Evolutionary conservation across 2,113 vertebrate genomes (phyloP), one percentile per base, ranked within the genome.

Genomic region (Terrapene triunguis): DNA sequence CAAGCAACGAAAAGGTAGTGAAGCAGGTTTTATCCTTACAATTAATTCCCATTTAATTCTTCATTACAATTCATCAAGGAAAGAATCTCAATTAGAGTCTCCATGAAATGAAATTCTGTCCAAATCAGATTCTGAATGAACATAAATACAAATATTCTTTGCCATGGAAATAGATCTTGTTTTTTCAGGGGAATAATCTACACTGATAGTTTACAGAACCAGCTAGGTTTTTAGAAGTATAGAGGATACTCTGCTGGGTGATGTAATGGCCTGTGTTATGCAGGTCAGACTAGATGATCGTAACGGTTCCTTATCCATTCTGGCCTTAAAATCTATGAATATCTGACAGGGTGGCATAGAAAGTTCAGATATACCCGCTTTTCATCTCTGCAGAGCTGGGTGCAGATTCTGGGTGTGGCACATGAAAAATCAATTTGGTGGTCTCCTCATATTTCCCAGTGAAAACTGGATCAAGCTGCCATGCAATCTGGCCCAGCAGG

Each of bases 121-220:
- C 80, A 35, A 50, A 35, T 80, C 3, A 85, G 80, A 7, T 47
- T 55, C 65, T 76, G 86, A 96, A 62, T 93, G 95, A 93, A 93
- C 93, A 85, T 90, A 85, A 95, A 93, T 2, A 87, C 94, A 85
- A 29, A 14, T 0, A 42, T 57, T 85, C 82, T 59, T 95, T 81
- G 92, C 94, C 93, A 97, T 96, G 93, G 94, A 92, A 97, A 95
- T 96, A 92, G 94, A 93, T 47, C 62, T 80, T 2, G 55, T 76
- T 65, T 6, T 76, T 53, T 90, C 90, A 47, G 79, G 14, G 82
- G 80, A 81, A 90, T 69, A 80, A 83, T 53, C 65, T 57, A 1
- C 22, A 80, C 90, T 24, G 6, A 85, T 82, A 90, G 95, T 93
- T 97, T 92, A 95, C 1, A 9, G 90, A 38, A 90, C 82, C 10